Base-by-base conservation (phyloP, 2,888 invertebrate genomes). In the Colostygia pectinataria region DNA sequence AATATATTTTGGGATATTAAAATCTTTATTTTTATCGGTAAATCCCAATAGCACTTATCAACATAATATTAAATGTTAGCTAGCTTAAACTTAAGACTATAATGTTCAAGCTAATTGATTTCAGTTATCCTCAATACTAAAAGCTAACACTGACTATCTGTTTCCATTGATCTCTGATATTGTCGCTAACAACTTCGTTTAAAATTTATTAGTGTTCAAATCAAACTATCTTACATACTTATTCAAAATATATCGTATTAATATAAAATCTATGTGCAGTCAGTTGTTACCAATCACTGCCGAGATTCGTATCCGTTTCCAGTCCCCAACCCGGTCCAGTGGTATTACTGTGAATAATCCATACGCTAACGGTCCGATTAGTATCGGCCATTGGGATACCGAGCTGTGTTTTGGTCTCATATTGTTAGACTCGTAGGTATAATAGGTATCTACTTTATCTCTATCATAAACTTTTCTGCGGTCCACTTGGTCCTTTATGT, bases 351-450 rank as follows among this genome's bases (percentile, higher is more conserved):
- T 51, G 38, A 46, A 46, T 46, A 46, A 52, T 52, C 51, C 41
- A 46, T 45, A 52, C 24, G 41, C 71, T 71, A 74, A 74, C 68
- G 71, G 66, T 55, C 45, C 66, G 74, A 70, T 74, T 74, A 71
- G 66, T 62, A 60, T 63, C 57, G 57, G 59, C 54, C 52, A 55
- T 62, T 36, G 50, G 61, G 54, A 43, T 45, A 32, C 41, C 32
- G 46, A 42, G 18, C 46, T 24, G 20, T 45, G 45, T 45, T 52
- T 52, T 23, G 46, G 51, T 42, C 33, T 25, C 45, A 38, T 46
- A 52, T 46, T 46, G 46, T 45, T 25, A 28, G 37, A 27, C 41
- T 18, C 28, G 29, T 47, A 20, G 6, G 20, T 20, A 34, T 14
- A n/a, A 25, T 25, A 13, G 14, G 29, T 14, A 14, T 20, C 20